Percentiles rank a stretch among this genome's conserved stretches.
phyloP scores from a whole-genome alignment of 2,113 vertebrate genomes.

The Aspiorhynchus laticeps region DNA sequence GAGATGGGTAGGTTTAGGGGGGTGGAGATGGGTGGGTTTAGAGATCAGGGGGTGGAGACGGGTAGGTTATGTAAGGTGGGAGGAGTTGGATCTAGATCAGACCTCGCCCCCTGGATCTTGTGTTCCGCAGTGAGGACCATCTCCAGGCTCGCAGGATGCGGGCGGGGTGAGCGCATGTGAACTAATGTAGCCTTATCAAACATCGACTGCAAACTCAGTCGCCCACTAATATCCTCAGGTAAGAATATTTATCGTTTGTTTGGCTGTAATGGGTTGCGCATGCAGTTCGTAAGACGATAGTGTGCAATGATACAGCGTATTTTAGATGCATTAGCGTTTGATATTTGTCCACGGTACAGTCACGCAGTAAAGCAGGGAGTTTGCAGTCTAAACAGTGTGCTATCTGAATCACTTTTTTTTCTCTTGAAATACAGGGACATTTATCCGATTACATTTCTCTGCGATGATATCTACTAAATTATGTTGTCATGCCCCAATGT shows the following conservation, averaged over 20 bases:
- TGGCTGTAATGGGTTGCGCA: neutral
- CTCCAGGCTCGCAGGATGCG: too few relatives aligned
- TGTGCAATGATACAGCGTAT: neutral
- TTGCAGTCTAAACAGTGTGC: neutral
- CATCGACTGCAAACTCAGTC: neutral
- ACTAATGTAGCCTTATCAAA: conserved; percentile 19
- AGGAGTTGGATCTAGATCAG: too few relatives aligned
- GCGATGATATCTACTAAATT: neutral
- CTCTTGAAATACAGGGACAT: neutral
- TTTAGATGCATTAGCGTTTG: neutral
- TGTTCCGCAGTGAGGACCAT: too few relatives aligned
- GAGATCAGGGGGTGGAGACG: too few relatives aligned
- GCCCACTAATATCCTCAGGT: neutral
- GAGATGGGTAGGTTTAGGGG: too few relatives aligned
- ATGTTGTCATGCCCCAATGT: neutral
- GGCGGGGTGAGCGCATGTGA: neutral
- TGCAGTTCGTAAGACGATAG: too few relatives aligned
- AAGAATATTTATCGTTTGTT: neutral
- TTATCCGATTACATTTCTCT: neutral
- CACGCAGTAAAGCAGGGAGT: neutral
- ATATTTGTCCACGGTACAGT: neutral
- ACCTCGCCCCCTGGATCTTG: too few relatives aligned
- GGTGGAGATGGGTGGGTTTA: too few relatives aligned
- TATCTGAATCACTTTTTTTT: neutral
- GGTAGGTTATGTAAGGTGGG: too few relatives aligned